Conservation (phyloP, 64 coral and sea anemone genomes). For the Trachythela sp. region DNA sequence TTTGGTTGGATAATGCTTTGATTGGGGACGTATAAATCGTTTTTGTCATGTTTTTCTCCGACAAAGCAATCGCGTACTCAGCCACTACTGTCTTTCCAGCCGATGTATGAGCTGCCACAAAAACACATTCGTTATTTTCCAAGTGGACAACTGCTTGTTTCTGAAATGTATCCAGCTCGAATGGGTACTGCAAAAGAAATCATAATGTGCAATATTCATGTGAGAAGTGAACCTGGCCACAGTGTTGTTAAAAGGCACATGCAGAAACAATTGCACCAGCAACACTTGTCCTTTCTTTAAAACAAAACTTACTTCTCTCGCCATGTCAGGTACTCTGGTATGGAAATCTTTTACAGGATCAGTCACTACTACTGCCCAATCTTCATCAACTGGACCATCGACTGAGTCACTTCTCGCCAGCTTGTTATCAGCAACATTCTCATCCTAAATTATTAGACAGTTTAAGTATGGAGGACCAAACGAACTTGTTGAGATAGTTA, state of each 20-base stretch:
- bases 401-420: neutral
- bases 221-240: too few species aligned
- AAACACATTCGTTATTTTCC: constrained; percentile 78
- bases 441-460: neutral
- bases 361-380: neutral
- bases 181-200: constrained; percentile 51
- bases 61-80: constrained; percentile 82
- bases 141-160: constrained; percentile 78
- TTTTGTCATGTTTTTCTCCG: constrained; percentile 30
- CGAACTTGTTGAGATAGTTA: too few species aligned
- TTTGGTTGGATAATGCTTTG: constrained; percentile 97
- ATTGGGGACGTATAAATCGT: constrained; percentile 96
- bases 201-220: too few species aligned
- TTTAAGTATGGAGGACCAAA: too few species aligned
- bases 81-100: constrained; percentile 92
- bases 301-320: neutral
- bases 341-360: neutral
- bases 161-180: constrained; percentile 87
- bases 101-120: constrained; percentile 92
- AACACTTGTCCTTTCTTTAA: too few species aligned
- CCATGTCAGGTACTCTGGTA: neutral
- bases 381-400: neutral
- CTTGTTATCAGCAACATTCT: neutral
- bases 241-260: too few species aligned
- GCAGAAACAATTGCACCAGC: too few species aligned